Base-by-base conservation (phyloP, 2,113 vertebrate species). In the Noturus placidus region DNA sequence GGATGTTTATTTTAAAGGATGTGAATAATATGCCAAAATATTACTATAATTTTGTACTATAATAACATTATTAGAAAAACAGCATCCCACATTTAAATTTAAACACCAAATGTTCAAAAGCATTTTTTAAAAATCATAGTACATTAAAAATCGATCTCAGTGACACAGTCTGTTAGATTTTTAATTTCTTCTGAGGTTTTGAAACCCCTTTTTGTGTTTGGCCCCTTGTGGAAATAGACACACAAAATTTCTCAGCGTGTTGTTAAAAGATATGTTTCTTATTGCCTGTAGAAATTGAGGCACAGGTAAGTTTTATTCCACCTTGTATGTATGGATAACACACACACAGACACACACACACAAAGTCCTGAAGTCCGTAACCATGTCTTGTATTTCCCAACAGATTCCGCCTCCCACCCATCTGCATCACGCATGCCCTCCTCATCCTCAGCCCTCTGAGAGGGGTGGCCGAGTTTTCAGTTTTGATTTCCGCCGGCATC, bases 401-500 rank as follows among this genome's bases (percentile, higher is more conserved):
- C 89, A 90, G 89, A 50, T 90, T 30, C 89, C 61, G 35, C 87
- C 88, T 83, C 52, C 82, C 7, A 30, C 89, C 30, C 90, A 74
- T 87, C 86, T 90, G 15, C 89, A 84, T 86, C 90, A 90, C 6
- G 83, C 86, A 14, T 90, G 88, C 93, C 95, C 17, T 95, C 94
- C 11, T 88, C 93, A 91, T 88, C 90, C 93, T 7, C 94, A 93
- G 90, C 94, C 92, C 52, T 88, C 92, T 5, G 95, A 95, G 87
- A 89, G 93, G 88, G 93, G 93, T 27, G 94, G 93, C 7, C 89
- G 93, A 6, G 95, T 99, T 92, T 99, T 99, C 95, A 98, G 93
- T 95, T 99, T 99, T 77, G 97, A 99, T 89, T 97, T 99, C 90
- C 96, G 96, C 65, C 93, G 96, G 91, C 86, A 94, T 92, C 91